Conservation (phyloP, 1,140 invertebrate species). For the Plectrocnemia conspersa region DNA sequence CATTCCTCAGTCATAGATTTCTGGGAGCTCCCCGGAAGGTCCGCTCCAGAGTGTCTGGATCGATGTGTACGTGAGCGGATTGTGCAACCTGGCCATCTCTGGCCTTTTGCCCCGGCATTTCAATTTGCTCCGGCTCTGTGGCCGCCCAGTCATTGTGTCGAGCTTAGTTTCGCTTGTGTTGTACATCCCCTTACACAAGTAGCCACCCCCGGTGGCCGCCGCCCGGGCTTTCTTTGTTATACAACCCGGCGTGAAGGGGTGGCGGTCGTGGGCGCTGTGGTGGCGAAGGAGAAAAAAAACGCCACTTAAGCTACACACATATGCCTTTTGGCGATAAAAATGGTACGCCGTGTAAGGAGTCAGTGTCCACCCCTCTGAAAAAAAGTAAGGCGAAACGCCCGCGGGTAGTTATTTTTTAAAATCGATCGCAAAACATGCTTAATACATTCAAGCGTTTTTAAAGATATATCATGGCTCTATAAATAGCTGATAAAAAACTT, state of each 20-base stretch:
- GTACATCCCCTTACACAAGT: slow-evolving; percentile 32
- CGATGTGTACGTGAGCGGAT: not conserved
- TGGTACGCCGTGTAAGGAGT: not conserved
- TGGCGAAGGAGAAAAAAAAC: slow-evolving; percentile 24
- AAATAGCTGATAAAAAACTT: too few relatives aligned
- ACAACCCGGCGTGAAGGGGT: slow-evolving; percentile 2
- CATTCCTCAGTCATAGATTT: too few relatives aligned
- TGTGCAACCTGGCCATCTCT: not conserved
- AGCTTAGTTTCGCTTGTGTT: slow-evolving; percentile 31
- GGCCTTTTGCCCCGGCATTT: slow-evolving; percentile 2
- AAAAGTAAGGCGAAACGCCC: too few relatives aligned
- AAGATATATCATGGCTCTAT: too few relatives aligned
- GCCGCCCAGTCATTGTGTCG: slow-evolving; percentile 19
- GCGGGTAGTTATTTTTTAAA: too few relatives aligned
- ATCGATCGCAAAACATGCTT: too few relatives aligned
- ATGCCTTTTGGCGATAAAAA: slow-evolving; percentile 13
- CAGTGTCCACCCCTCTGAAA: too few relatives aligned
- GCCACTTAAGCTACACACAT: slow-evolving; percentile 16
- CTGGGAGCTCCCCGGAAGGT: too few relatives aligned
- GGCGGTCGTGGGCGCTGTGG: slow-evolving; percentile 7
- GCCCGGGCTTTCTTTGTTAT: slow-evolving; percentile 15
- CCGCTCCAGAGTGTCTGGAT: too few relatives aligned
- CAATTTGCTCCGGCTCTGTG: slow-evolving; percentile 9
- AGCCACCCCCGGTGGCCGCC: slow-evolving; percentile 11
- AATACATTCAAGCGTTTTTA: too few relatives aligned